Percentiles rank a stretch among this genome's conserved stretches.
These are phyloP conservation scores for Megalonaias nervosa DNA, from an alignment of 1,140 invertebrate genomes.

Conservation along the genomic window DNA sequence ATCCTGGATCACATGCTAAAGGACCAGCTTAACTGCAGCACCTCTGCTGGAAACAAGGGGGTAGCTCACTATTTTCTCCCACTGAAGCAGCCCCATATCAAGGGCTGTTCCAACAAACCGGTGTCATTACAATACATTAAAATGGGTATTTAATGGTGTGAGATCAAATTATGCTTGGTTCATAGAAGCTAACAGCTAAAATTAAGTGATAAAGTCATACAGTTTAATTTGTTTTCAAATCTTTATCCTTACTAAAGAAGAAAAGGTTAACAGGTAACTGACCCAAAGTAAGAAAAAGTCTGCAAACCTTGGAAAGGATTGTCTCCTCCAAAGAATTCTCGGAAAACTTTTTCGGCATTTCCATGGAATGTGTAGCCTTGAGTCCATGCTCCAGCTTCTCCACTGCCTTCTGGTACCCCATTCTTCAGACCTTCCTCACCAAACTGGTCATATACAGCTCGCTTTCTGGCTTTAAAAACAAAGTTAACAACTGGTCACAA, in stretches of 20 bases:
- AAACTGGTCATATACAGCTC: conserved; percentile 72
- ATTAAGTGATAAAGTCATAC: too few species aligned
- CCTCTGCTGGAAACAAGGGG: too few species aligned
- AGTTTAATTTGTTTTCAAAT: background rate
- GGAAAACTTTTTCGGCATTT: conserved; percentile 70
- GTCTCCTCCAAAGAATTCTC: conserved; percentile 72
- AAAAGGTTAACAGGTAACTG: too few species aligned
- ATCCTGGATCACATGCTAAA: too few species aligned
- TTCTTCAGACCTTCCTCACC: conserved; percentile 72
- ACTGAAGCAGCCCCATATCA: too few species aligned
- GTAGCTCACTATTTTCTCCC: too few species aligned
- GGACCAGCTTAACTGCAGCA: too few species aligned
- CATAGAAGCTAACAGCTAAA: too few species aligned
- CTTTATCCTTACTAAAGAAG: background rate
- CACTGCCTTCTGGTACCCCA: conserved; percentile 68
- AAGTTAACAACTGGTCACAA: background rate
- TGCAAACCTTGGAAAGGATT: conserved; percentile 71
- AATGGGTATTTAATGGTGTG: too few species aligned
- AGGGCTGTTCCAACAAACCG: too few species aligned
- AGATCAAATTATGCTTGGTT: too few species aligned
- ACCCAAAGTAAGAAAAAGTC: background rate
- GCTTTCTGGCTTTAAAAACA: conserved; percentile 60
- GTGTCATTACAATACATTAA: too few species aligned
- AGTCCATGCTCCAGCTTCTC: conserved; percentile 68
- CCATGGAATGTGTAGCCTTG: conserved; percentile 71